These are phyloP conservation scores for Odontophorus gujanensis DNA, from an alignment of 2,113 vertebrate genomes.

Conservation along the genomic window DNA sequence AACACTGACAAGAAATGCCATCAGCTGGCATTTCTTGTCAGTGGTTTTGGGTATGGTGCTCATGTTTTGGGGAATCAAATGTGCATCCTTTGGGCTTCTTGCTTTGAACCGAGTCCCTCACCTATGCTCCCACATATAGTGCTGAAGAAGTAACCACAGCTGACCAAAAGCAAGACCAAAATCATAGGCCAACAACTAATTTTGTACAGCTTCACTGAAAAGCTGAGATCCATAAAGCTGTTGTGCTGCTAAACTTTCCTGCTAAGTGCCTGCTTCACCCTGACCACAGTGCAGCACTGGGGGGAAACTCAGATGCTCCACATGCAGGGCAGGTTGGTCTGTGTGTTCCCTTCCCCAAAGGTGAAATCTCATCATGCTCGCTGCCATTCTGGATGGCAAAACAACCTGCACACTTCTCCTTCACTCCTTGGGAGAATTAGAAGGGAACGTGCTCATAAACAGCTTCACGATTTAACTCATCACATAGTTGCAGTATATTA, in stretches of 20 bases:
- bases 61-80: not conserved
- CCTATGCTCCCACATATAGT: not conserved
- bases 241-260: rapidly evolving
- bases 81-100: not conserved
- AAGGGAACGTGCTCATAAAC: not conserved
- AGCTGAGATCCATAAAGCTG: not conserved
- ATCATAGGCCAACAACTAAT: not conserved
- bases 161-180: not conserved
- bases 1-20: no score
- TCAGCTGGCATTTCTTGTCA: not conserved
- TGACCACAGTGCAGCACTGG: not conserved
- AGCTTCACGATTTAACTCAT: conserved; percentile 41
- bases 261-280: not conserved
- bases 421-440: not conserved
- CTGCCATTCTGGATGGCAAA: not conserved
- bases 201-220: not conserved
- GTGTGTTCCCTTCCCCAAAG: no score
- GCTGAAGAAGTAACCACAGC: not conserved
- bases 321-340: not conserved
- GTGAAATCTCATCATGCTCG: not conserved
- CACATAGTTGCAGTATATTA: not conserved
- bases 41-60: not conserved
- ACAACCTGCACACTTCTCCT: not conserved
- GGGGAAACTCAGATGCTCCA: not conserved
- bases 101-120: not conserved